phyloP scores from a whole-genome alignment of 2,888 invertebrate species.

The Pseudoips prasinana region DNA sequence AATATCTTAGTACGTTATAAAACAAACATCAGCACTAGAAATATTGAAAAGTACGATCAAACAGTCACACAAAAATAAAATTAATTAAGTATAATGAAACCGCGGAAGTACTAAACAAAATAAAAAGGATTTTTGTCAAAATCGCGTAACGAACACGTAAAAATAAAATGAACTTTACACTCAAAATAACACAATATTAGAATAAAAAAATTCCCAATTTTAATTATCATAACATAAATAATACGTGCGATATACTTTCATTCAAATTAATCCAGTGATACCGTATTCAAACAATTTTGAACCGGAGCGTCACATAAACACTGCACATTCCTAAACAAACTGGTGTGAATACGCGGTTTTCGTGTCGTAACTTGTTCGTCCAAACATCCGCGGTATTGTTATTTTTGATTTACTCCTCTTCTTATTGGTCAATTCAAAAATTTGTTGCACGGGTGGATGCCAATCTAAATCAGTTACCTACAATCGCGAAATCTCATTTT shows the following conservation, averaged over 20 bases:
- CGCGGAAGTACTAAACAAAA: no score
- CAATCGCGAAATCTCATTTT: background rate
- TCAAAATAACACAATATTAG: background rate
- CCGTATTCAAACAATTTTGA: background rate
- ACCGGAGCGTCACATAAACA: background rate
- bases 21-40: no score
- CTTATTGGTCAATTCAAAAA: background rate
- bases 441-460: background rate
- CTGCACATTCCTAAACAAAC: background rate
- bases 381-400: background rate
- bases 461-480: background rate
- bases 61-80: no score
- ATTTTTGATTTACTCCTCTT: background rate
- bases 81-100: no score
- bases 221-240: background rate
- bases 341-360: background rate
- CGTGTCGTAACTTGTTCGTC: background rate
- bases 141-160: no score
- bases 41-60: no score
- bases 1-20: no score
- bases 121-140: no score
- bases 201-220: background rate
- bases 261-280: background rate
- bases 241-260: background rate
- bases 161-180: no score